Evolutionary conservation across 2,113 vertebrate genomes (phyloP).

Genomic region (Silurus asotus): DNA sequence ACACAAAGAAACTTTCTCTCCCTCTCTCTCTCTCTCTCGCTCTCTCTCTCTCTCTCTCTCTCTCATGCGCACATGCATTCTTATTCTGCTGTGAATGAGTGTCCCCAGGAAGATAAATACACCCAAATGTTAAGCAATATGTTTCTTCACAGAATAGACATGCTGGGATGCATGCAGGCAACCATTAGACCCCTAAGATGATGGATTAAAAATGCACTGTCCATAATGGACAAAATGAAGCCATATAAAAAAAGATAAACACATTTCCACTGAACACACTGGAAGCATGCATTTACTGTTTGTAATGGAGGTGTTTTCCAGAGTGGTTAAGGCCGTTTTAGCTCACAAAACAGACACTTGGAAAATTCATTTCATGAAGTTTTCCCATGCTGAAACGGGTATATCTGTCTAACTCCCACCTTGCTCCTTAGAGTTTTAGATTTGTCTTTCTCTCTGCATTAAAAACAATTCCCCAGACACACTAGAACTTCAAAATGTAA

Average conservation of each 20-base stretch:
- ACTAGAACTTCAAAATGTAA: neutral
- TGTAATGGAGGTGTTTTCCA: neutral
- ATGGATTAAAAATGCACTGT: constrained; percentile 59
- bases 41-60: neutral
- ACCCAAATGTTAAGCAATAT: constrained; percentile 50
- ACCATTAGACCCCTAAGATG: constrained; percentile 58
- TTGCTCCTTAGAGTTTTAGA: neutral
- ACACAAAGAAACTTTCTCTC: constrained; percentile 5
- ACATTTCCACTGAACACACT: neutral
- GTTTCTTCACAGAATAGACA: constrained; percentile 52
- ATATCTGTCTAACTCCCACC: neutral
- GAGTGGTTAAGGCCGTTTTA: neutral
- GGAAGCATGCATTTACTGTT: neutral
- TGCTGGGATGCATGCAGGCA: constrained; percentile 54
- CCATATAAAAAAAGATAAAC: constrained; percentile 51
- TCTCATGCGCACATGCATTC: no score
- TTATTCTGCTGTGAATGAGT: neutral
- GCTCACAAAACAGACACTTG: neutral
- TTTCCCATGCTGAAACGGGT: neutral
- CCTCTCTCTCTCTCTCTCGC: constrained; percentile 9
- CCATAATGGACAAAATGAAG: constrained; percentile 55
- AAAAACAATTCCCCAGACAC: neutral
- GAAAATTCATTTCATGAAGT: neutral
- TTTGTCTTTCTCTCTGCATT: neutral
- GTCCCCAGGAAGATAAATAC: constrained; percentile 47